Percentiles rank a stretch among this genome's conserved stretches.
These are phyloP conservation scores for Ornithoptera alexandrae DNA, from an alignment of 2,888 invertebrate species.

Conservation along the genomic window DNA sequence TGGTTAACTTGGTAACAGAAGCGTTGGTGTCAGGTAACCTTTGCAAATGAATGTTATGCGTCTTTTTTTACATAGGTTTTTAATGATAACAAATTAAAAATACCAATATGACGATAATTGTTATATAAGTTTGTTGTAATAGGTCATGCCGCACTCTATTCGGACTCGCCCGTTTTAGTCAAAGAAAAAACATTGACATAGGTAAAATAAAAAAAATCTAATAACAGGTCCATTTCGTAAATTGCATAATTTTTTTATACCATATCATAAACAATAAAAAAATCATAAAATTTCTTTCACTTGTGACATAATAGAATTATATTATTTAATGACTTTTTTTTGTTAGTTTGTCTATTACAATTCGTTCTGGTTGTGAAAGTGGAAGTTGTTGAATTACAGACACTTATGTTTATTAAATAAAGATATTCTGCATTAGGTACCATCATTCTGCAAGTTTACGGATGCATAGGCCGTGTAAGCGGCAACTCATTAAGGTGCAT, in stretches of 20 bases:
- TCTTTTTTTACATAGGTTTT: neutral
- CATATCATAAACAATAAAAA: too few species aligned
- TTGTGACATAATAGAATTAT: too few species aligned
- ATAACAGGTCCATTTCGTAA: too few species aligned
- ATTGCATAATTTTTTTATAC: too few species aligned
- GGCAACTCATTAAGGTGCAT: constrained; percentile 14
- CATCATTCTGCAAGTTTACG: neutral
- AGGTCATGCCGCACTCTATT: too few species aligned
- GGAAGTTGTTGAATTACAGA: neutral
- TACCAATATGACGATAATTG: too few species aligned
- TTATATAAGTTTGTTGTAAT: too few species aligned
- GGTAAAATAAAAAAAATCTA: too few species aligned
- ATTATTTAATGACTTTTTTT: neutral
- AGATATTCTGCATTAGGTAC: neutral
- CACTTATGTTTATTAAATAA: neutral
- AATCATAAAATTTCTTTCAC: too few species aligned
- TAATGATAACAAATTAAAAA: neutral
- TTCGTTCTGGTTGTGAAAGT: neutral
- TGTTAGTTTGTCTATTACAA: neutral
- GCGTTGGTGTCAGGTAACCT: constrained; percentile 19
- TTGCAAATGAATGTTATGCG: constrained; percentile 9
- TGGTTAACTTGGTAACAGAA: constrained; percentile 17
- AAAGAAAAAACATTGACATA: too few species aligned
- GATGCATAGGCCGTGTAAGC: constrained; percentile 2
- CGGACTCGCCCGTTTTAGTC: too few species aligned